phyloP scores from a whole-genome alignment of 1,140 invertebrate species.

The Pissodes strobi region DNA sequence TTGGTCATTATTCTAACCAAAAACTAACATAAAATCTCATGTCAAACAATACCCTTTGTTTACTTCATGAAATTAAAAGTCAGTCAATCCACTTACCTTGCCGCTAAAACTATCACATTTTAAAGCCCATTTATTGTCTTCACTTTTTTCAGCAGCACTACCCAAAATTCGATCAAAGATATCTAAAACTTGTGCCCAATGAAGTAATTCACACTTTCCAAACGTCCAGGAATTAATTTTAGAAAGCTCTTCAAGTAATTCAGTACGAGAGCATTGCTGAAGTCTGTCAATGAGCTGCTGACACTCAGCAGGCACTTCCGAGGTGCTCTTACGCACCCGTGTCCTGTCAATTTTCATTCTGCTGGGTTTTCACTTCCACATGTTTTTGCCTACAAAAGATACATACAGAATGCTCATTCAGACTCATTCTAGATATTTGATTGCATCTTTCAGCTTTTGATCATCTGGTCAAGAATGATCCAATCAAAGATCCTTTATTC shows the following conservation, averaged over 20 bases:
- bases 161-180: conserved; percentile 82
- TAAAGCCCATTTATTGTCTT: conserved; percentile 75
- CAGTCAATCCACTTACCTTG: conserved; percentile 26
- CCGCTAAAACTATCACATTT: conserved; percentile 68
- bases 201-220: conserved; percentile 89
- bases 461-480: not conserved
- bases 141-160: conserved; percentile 68
- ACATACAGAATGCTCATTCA: too few species aligned
- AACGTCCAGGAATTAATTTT: conserved; percentile 85
- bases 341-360: conserved; percentile 86
- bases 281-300: conserved; percentile 79
- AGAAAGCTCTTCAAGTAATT: conserved; percentile 74
- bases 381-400: too few species aligned
- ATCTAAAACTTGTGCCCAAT: conserved; percentile 89
- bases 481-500: too few species aligned
- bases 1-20: too few species aligned
- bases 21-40: not conserved
- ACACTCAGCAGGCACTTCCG: conserved; percentile 86
- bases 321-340: conserved; percentile 85
- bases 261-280: conserved; percentile 70
- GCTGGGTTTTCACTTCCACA: conserved; percentile 25
- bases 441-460: not conserved
- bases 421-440: not conserved
- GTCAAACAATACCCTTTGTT: too few species aligned
- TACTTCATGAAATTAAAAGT: too few species aligned